Base-by-base conservation (phyloP, 2,888 invertebrate species). In the Trissolcus japonicus region DNA sequence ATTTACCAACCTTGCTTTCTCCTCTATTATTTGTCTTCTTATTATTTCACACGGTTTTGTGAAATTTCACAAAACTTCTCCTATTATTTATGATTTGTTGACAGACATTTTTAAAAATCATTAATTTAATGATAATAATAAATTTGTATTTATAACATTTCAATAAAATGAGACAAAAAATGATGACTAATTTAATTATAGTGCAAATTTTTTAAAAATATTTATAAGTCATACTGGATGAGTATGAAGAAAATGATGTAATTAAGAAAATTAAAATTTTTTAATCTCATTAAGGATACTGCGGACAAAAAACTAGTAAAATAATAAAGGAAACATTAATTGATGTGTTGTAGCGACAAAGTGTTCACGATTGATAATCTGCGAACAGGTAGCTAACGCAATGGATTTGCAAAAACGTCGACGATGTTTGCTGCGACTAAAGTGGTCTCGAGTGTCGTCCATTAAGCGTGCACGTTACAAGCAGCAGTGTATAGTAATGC, bases 371-470 rank as follows among this genome's bases (percentile, higher is more conserved):
- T 67, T 67, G 53, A 76, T 66, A 63, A 73, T 73, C 54, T 63
- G 63, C 60, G 54, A 62, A 73, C 72, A 63, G 69, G 75, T 77
- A 77, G 72, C 72, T 60, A 72, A 72, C 75, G 73, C 79, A 83
- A 86, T 86, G 86, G 86, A 83, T 87, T 87, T 87, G 86, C 84
- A 86, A 86, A 87, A 87, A 85, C 84, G 85, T 85, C 83, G 83
- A 84, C 83, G 85, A 83, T 88, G 87, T 88, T 88, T 87, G 87
- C 87, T 80, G 83, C 85, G 86, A 81, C 83, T 86, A 86, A 87
- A 88, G 87, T 88, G 87, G 87, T 87, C 87, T 88, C 87, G 84
- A 88, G 87, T 88, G 85, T 85, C 86, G 83, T 87, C 88, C 88
- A 88, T 88, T 88, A 88, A 87, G 84, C 83, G 83, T 82, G 80